Conservation (phyloP, 1,140 invertebrate species). For the Conus ventricosus region DNA sequence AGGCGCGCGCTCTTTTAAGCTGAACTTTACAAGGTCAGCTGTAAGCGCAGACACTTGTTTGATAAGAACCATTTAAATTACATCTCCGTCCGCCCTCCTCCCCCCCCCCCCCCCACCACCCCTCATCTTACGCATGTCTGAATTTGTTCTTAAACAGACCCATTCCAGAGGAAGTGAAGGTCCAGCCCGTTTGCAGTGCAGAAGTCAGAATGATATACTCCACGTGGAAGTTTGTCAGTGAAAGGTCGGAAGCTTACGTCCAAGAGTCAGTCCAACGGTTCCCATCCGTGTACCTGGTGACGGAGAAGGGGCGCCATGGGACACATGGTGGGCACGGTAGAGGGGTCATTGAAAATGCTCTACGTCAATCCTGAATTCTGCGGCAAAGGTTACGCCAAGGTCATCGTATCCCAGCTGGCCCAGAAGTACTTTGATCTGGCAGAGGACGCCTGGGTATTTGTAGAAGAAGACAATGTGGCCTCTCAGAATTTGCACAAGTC, state of each 20-base stretch:
- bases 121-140: too few species aligned
- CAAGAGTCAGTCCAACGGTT: background rate
- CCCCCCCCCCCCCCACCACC: too few species aligned
- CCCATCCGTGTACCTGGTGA: background rate
- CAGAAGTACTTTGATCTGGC: background rate
- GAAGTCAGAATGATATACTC: background rate
- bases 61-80: too few species aligned
- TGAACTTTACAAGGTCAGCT: too few species aligned
- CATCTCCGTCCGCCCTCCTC: too few species aligned
- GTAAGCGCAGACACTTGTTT: too few species aligned
- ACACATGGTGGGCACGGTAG: background rate
- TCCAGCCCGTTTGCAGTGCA: background rate
- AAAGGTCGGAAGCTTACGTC: background rate
- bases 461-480: background rate
- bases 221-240: conserved; percentile 6
- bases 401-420: conserved; percentile 20
- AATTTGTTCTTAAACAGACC: background rate
- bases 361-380: conserved; percentile 23
- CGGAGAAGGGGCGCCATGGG: background rate
- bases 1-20: too few species aligned
- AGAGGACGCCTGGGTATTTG: background rate
- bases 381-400: conserved; percentile 24
- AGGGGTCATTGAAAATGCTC: conserved; percentile 16
- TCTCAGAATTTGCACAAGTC: background rate
- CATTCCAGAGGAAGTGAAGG: conserved; percentile 21